Evolutionary conservation across 1,140 invertebrate genomes (phyloP), one percentile per base, ranked within the genome.

Genomic region (Eurosta solidaginis): DNA sequence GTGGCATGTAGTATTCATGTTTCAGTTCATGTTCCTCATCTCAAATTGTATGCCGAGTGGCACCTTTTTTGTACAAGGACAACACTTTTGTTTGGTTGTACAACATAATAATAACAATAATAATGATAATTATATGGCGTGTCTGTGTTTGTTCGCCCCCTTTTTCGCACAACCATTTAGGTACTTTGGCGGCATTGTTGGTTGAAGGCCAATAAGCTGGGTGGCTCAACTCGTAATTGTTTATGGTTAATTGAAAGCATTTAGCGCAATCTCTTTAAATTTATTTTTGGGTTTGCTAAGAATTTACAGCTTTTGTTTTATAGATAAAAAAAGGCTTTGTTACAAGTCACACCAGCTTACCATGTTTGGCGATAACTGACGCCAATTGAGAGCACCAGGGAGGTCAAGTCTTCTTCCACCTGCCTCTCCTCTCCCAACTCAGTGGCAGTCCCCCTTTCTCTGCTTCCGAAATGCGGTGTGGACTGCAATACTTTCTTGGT

Each of bases 31-130:
- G 54, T 59, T 59, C 54, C n/a, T 25, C 54, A n/a, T 59, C 5
- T 59, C 54, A 59, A 25, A 59, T 59, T 59, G 27, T 59, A 33
- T 33, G 54, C 6, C 9, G 25, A 33, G 14, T 27, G 54, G 54
- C 54, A 59, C 29, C 54, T 59, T 59, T 59, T 12, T n/a, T n/a
- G n/a, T n/a, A 29, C 54, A 59, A 59, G 54, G 54, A 59, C 54
- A 33, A 59, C 54, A 59, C 54, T 59, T 59, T 22, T n/a, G n/a
- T 14, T 36, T 59, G 54, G 14, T 17, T 12, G 54, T 59, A 59
- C 17, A 59, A 59, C 54, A 59, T 59, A 59, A 59, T 59, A 59
- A 59, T 59, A 59, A 59, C 27, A 59, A 59, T 59, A 59, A 36
- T 17, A 59, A 36, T 59, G n/a, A n/a, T n/a, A 59, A 59, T 59